A percentile compares a stretch with the other conserved stretches of the same genome.
These are phyloP conservation scores for Etheostoma nigrum DNA, from an alignment of 2,797 vertebrate genomes.

Conservation along the genomic window DNA sequence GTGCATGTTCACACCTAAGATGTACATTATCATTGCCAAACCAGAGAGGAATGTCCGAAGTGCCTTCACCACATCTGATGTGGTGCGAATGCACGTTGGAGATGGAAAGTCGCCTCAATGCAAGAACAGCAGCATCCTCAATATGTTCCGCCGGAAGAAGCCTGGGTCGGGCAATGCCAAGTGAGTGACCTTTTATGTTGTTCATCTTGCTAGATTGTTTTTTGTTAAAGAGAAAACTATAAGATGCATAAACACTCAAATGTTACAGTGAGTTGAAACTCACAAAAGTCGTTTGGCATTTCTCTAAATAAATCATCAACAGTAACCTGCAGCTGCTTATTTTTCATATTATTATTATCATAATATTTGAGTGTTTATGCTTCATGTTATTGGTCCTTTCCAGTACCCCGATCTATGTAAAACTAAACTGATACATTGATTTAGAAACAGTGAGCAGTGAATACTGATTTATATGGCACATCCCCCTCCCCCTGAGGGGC, in stretches of 20 bases:
- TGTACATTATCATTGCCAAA: slow-evolving; percentile 99
- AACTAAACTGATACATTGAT: slow-evolving; percentile 13
- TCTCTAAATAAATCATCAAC: slow-evolving; percentile 1
- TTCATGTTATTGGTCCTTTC: slow-evolving; percentile 20
- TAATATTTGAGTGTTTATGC: slow-evolving; percentile 48
- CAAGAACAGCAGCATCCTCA: slow-evolving; percentile 94
- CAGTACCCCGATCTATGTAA: slow-evolving; percentile 2
- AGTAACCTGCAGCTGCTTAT: not conserved
- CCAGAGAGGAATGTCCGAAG: slow-evolving; percentile 98
- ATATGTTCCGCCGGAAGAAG: slow-evolving; percentile 98
- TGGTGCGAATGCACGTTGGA: slow-evolving; percentile 98
- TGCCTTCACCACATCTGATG: slow-evolving; percentile 99
- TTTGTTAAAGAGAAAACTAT: slow-evolving; percentile 21
- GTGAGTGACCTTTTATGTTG: slow-evolving; percentile 87
- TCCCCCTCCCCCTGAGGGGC: slow-evolving; percentile 50
- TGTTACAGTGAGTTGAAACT: not conserved
- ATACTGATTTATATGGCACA: slow-evolving; percentile 34
- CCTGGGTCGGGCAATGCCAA: slow-evolving; percentile 89
- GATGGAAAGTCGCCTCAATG: slow-evolving; percentile 93
- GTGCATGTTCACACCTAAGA: slow-evolving; percentile 99
- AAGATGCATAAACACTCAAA: slow-evolving; percentile 50
- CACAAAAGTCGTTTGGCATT: not conserved
- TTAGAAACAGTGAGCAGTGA: slow-evolving; percentile 2
- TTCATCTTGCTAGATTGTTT: slow-evolving; percentile 22
- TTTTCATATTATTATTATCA: not conserved